Base-by-base conservation (phyloP, 2,113 vertebrate species). In the Triplophysa dalaica region DNA sequence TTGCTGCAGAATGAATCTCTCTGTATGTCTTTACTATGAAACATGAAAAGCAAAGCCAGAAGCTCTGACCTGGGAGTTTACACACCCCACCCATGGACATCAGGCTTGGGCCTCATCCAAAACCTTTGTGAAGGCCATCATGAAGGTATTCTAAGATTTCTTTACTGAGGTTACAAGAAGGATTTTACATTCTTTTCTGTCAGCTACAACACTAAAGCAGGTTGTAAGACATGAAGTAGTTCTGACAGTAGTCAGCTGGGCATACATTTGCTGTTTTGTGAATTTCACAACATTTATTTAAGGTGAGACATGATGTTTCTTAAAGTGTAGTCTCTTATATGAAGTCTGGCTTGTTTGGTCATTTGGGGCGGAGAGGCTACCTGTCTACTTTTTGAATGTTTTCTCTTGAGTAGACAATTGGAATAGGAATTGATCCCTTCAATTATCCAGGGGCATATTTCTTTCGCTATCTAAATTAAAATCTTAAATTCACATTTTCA, bases 1-100 rank as follows among this genome's bases (percentile, higher is more conserved):
- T 33, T 43, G 8, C 24, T 63, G 26, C 17, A 22, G 52, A 72
- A 64, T 79, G 11, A 10, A 2, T 13, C 61, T 50, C 26, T 48
- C 9, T n/a, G 5, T 58, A 3, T 43, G 7, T 16, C 17, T 73
- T 72, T 72, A 21, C 0, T 19, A 19, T 19, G 26, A 24, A 58
- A 50, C 52, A 66, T n/a, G 73, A 65, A 64, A 80, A 65, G 11
- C 65, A 43, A 56, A 45, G 29, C 26, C 29, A 22, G 14, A 41
- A 73, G 69, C 69, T 41, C 29, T 66, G 61, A 74, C 61, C 78
- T 58, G 61, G 21, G 38, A 61, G 54, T 54, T 29, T 26, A 72
- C 33, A 26, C n/a, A 73, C 45, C 1, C 24, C 24, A 24, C 2
- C 21, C 48, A 26, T 45, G 1, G 60, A 63, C 61, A 29, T 65